phyloP scores from a whole-genome alignment of 2,797 vertebrate genomes.

The Tympanoctomys barrerae region DNA sequence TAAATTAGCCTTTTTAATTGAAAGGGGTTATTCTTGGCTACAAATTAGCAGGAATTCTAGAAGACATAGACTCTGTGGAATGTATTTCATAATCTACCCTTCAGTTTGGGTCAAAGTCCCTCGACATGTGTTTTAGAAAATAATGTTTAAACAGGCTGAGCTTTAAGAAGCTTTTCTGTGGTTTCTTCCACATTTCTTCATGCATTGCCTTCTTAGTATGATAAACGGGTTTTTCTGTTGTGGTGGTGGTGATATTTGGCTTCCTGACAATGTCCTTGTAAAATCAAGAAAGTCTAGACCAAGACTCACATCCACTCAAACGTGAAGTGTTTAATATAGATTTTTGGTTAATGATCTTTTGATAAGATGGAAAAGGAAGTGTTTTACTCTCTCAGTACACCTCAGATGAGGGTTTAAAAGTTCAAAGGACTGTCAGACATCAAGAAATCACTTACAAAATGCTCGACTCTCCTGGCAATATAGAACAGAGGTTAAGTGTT shows the following conservation, averaged over 20 bases:
- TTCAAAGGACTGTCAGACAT: conserved; percentile 11
- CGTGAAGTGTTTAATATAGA: not conserved
- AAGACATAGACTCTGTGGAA: not conserved
- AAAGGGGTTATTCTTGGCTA: not conserved
- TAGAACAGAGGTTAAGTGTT: not conserved
- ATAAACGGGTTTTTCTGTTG: conserved; percentile 4
- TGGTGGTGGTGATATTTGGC: not conserved
- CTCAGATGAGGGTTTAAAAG: conserved; percentile 23
- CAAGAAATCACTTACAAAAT: conserved; percentile 10
- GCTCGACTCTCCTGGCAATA: not conserved
- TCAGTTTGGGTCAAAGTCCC: not conserved
- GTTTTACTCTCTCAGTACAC: not conserved
- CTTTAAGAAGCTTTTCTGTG: not conserved
- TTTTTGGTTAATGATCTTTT: conserved; percentile 28
- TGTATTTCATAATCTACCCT: not conserved
- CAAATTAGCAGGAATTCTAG: not conserved
- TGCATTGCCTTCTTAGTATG: not conserved
- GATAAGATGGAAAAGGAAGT: conserved; percentile 22
- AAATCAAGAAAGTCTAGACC: conserved; percentile 47
- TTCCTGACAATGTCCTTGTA: conserved; percentile 50
- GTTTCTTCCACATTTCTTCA: not conserved
- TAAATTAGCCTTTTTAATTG: conserved; percentile 20
- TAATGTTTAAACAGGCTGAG: not conserved
- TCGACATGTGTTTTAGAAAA: not conserved
- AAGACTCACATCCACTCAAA: conserved; percentile 2